Percentiles rank a stretch among this genome's conserved stretches.
phyloP scores from a whole-genome alignment of 2,888 invertebrate genomes.

The Catocala fraxini region DNA sequence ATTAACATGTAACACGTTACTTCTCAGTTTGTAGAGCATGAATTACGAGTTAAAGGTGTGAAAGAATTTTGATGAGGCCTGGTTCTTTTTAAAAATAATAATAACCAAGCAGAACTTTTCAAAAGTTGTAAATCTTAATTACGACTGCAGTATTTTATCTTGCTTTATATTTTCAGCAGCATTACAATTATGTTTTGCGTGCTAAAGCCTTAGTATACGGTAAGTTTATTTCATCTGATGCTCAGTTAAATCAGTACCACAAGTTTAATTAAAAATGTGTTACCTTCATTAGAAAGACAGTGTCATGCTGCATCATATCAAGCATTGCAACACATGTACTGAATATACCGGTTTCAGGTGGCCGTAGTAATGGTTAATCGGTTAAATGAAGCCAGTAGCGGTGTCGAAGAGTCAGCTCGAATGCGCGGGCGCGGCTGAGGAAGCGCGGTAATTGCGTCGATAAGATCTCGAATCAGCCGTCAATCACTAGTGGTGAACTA shows the following conservation, averaged over 20 bases:
- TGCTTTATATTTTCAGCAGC: no score
- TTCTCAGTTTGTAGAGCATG: constrained; percentile 24
- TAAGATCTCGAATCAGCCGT: constrained; percentile 85
- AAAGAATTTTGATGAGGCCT: not conserved
- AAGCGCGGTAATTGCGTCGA: constrained; percentile 78
- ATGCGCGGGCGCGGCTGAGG: constrained; percentile 29
- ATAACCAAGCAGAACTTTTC: not conserved
- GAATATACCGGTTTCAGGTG: not conserved
- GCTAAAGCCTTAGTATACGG: no score
- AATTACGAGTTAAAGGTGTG: constrained; percentile 3
- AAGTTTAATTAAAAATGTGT: no score
- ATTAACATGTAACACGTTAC: constrained; percentile 36
- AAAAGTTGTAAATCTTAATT: no score
- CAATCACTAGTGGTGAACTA: constrained; percentile 80
- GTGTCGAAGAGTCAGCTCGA: constrained; percentile 4
- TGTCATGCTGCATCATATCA: no score
- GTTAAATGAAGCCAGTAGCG: constrained; percentile 8
- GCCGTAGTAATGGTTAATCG: constrained; percentile 3
- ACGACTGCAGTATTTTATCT: no score
- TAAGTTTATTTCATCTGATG: no score
- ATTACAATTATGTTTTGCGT: no score
- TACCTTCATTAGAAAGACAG: no score
- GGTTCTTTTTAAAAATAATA: no score
- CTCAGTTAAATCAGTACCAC: no score
- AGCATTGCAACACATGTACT: no score